Percentiles rank a stretch among this genome's conserved stretches.
Evolutionary conservation across 2,797 vertebrate species (phyloP).

Genomic region (Danio aesculapii): DNA sequence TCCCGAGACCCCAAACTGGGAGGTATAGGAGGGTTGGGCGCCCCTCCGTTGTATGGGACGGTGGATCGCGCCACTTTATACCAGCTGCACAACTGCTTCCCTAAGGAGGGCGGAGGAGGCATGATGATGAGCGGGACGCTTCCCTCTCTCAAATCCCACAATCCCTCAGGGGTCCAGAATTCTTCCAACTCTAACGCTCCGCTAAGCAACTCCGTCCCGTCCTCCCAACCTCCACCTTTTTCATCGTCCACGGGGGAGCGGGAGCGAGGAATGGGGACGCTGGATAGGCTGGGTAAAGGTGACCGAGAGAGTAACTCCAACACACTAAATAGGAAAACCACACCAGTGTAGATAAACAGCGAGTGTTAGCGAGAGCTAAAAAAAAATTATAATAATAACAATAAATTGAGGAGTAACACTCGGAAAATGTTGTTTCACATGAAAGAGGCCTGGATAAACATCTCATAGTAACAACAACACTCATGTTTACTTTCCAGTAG

Average conservation of each 20-base stretch:
- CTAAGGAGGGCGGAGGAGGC: conserved; percentile 81
- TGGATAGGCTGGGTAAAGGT: conserved; percentile 82
- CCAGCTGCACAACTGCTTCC: conserved; percentile 94
- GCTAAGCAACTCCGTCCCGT: conserved; percentile 80
- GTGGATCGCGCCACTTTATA: conserved; percentile 86
- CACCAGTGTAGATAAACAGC: conserved; percentile 79
- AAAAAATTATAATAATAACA: not conserved
- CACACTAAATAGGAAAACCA: conserved; percentile 93
- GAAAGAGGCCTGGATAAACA: conserved; percentile 74
- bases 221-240: conserved; percentile 80
- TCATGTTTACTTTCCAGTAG: conserved; percentile 54
- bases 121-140: conserved; percentile 84
- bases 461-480: conserved; percentile 82
- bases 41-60: conserved; percentile 77
- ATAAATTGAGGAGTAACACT: no score
- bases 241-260: conserved; percentile 80
- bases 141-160: conserved; percentile 85
- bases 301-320: conserved; percentile 87
- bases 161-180: conserved; percentile 78
- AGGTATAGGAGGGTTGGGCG: conserved; percentile 66
- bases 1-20: conserved; percentile 81
- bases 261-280: conserved; percentile 83
- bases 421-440: conserved; percentile 59
- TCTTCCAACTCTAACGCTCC: conserved; percentile 81
- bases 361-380: conserved; percentile 28